These are phyloP conservation scores for Oryzias javanicus DNA, from an alignment of 2,113 vertebrate species.

Conservation along the genomic window DNA sequence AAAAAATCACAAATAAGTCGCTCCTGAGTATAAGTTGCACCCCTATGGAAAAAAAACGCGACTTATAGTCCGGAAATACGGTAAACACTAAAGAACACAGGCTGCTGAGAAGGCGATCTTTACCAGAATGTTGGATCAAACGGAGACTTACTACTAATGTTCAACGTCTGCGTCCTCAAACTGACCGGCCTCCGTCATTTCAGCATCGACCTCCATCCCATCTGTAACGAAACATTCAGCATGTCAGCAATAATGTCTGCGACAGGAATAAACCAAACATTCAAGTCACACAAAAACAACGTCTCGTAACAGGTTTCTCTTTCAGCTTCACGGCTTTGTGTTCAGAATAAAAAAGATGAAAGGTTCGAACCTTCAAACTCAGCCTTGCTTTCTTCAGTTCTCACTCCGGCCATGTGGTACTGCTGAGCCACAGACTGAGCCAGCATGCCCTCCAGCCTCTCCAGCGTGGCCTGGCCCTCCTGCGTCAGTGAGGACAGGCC, in stretches of 20 bases:
- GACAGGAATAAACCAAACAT: too few species aligned
- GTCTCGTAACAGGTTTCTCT: too few species aligned
- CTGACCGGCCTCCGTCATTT: slow-evolving; percentile 85
- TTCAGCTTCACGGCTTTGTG: too few species aligned
- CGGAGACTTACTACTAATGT: slow-evolving; percentile 86
- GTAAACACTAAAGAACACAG: too few species aligned
- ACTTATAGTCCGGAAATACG: too few species aligned
- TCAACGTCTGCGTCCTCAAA: slow-evolving; percentile 97
- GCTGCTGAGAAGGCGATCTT: neutral
- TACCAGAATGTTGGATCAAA: too few species aligned
- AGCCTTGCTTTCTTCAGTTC: slow-evolving; percentile 81
- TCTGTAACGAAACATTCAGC: slow-evolving; percentile 71
- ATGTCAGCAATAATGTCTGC: neutral
- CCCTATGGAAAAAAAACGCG: too few species aligned
- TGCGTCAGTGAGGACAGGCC: slow-evolving; percentile 87
- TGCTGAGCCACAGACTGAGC: slow-evolving; percentile 87
- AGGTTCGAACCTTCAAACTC: slow-evolving; percentile 84
- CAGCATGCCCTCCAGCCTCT: slow-evolving; percentile 93
- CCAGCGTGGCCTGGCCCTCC: slow-evolving; percentile 92
- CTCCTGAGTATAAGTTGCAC: too few species aligned
- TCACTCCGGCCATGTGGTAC: slow-evolving; percentile 95
- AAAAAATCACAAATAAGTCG: too few species aligned
- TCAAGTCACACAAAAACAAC: too few species aligned
- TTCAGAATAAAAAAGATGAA: too few species aligned
- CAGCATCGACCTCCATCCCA: slow-evolving; percentile 92